Conservation (phyloP, 2,113 vertebrate species). For the Solea solea region DNA sequence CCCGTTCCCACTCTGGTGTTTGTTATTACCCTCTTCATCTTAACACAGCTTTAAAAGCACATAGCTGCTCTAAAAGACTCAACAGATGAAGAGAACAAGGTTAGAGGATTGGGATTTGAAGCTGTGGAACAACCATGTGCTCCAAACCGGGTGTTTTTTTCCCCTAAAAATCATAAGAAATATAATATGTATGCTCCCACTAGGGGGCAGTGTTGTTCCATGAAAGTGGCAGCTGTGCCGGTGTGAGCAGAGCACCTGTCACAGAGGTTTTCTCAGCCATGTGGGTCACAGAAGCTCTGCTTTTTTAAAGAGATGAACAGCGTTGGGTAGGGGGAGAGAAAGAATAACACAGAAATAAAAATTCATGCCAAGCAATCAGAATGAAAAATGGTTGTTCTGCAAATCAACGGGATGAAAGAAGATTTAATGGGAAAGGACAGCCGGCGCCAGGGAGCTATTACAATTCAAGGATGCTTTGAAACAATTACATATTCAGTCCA, state of each 20-base stretch:
- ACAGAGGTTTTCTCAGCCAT: constrained; percentile 44
- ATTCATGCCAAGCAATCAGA: constrained; percentile 59
- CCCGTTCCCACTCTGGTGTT: background rate
- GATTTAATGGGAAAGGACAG: constrained; percentile 53
- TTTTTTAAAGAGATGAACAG: constrained; percentile 52
- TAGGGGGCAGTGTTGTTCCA: constrained; percentile 75
- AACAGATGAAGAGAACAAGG: constrained; percentile 37
- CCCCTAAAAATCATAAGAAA: background rate
- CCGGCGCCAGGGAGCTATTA: constrained; percentile 41
- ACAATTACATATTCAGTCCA: constrained; percentile 58
- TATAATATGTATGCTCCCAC: constrained; percentile 26
- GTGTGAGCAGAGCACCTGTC: constrained; percentile 42
- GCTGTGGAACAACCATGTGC: constrained; percentile 8
- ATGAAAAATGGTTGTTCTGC: constrained; percentile 60
- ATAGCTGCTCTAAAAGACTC: constrained; percentile 23
- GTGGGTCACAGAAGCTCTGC: constrained; percentile 44
- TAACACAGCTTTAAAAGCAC: constrained; percentile 24
- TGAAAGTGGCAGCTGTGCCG: constrained; percentile 11
- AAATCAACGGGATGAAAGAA: constrained; percentile 63
- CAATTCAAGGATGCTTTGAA: constrained; percentile 58
- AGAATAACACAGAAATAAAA: constrained; percentile 62
- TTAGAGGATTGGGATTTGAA: constrained; percentile 38
- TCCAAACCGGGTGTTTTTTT: background rate
- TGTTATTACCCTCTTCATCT: constrained; percentile 18
- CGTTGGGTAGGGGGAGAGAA: constrained; percentile 11